Evolutionary conservation across 2,888 invertebrate species (phyloP).

Genomic region (Papilio elwesi): DNA sequence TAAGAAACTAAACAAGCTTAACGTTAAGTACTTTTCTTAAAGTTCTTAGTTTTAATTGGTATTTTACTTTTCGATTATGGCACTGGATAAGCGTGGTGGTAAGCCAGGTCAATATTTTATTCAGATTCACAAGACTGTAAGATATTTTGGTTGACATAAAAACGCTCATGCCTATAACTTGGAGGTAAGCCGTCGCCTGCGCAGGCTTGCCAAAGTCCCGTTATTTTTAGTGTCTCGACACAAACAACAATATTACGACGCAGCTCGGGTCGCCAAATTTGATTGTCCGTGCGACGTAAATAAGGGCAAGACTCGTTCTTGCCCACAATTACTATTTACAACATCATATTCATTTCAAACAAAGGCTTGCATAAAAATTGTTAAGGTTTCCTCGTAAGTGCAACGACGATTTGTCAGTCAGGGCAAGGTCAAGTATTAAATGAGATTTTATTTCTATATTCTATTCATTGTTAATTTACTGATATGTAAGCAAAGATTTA

Average conservation of each 20-base stretch:
- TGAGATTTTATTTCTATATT: no score
- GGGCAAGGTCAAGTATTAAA: no score
- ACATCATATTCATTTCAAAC: slow-evolving; percentile 13
- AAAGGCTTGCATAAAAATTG: neutral
- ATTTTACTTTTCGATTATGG: no score
- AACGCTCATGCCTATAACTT: slow-evolving; percentile 46
- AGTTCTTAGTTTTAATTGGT: no score
- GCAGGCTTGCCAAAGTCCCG: slow-evolving; percentile 62
- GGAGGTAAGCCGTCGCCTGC: slow-evolving; percentile 49
- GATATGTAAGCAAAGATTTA: no score
- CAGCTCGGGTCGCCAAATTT: slow-evolving; percentile 62
- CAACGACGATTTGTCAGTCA: no score
- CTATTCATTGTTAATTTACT: no score
- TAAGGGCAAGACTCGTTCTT: slow-evolving; percentile 45
- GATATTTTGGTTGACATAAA: neutral
- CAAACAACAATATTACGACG: slow-evolving; percentile 68
- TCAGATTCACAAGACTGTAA: neutral
- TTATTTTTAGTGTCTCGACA: slow-evolving; percentile 69
- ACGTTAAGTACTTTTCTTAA: no score
- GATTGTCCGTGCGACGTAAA: slow-evolving; percentile 55
- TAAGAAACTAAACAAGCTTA: no score
- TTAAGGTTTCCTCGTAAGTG: neutral
- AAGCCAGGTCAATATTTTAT: no score
- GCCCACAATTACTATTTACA: slow-evolving; percentile 16
- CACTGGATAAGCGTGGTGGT: no score